Conservation (phyloP, 2,797 vertebrate species). For the Gorsachius magnificus region DNA sequence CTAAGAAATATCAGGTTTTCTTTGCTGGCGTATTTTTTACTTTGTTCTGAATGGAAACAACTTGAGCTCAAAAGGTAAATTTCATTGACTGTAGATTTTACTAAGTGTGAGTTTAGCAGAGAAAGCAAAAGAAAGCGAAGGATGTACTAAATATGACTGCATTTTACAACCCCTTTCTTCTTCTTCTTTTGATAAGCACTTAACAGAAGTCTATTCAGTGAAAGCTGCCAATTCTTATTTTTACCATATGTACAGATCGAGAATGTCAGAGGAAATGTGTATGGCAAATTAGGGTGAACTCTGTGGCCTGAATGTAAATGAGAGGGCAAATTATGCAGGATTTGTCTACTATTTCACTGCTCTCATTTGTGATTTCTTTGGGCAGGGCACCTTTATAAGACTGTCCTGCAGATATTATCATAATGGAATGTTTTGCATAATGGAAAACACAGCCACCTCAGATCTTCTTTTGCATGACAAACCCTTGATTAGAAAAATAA, state of each 20-base stretch:
- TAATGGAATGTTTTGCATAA: conserved; percentile 74
- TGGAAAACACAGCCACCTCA: conserved; percentile 65
- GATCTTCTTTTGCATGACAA: conserved; percentile 78
- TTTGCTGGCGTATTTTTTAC: conserved; percentile 60
- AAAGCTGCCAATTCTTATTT: conserved; percentile 58
- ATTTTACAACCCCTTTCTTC: conserved; percentile 60
- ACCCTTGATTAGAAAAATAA: conserved; percentile 81
- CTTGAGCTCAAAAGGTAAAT: conserved; percentile 70
- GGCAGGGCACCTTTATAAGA: conserved; percentile 64
- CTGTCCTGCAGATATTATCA: conserved; percentile 71
- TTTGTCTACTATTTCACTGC: conserved; percentile 46
- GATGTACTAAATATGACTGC: conserved; percentile 18
- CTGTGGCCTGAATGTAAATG: conserved; percentile 65
- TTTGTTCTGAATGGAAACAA: conserved; percentile 74
- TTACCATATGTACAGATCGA: conserved; percentile 7
- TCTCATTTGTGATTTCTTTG: conserved; percentile 59
- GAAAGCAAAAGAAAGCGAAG: conserved; percentile 30
- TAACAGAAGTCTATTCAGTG: conserved; percentile 50
- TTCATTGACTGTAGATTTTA: conserved; percentile 69
- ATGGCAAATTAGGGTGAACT: conserved; percentile 64
- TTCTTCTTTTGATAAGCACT: conserved; percentile 49
- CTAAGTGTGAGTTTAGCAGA: conserved; percentile 62
- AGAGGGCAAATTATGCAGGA: conserved; percentile 46
- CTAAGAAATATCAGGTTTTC: conserved; percentile 70
- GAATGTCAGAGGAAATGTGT: conserved; percentile 45